These are phyloP conservation scores for Sinohyriopsis cumingii DNA, from an alignment of 2,888 invertebrate genomes.

Conservation along the genomic window DNA sequence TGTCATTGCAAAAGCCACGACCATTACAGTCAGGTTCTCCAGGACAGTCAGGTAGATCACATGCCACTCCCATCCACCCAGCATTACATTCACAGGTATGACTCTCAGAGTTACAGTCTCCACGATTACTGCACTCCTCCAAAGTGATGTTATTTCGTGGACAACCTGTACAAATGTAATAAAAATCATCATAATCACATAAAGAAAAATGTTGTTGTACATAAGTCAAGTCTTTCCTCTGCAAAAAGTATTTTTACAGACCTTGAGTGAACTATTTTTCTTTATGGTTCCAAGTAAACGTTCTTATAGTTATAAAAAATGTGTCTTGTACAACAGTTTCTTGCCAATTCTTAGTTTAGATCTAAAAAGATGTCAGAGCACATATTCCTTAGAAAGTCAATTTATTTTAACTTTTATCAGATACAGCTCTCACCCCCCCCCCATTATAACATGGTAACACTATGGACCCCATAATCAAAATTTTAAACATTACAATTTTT, in stretches of 20 bases:
- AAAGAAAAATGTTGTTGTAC: not conserved
- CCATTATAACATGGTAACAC: too few relatives aligned
- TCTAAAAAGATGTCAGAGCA: too few relatives aligned
- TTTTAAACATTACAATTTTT: too few relatives aligned
- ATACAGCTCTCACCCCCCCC: too few relatives aligned
- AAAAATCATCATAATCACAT: not conserved
- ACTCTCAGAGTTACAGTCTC: conserved; percentile 52
- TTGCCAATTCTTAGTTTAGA: too few relatives aligned
- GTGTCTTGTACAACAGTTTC: too few relatives aligned
- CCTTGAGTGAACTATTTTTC: not conserved
- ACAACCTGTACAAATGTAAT: conserved; percentile 37
- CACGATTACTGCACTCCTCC: conserved; percentile 50
- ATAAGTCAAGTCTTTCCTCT: not conserved
- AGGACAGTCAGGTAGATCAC: conserved; percentile 52
- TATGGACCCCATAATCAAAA: too few relatives aligned
- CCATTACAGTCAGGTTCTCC: conserved; percentile 48
- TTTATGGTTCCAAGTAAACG: not conserved
- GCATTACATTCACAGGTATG: conserved; percentile 49
- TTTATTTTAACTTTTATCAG: too few relatives aligned
- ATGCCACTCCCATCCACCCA: conserved; percentile 52
- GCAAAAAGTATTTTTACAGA: not conserved
- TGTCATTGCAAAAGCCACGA: conserved; percentile 44
- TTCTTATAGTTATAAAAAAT: not conserved
- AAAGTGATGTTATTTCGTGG: conserved; percentile 45
- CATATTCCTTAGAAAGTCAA: too few relatives aligned